phyloP scores from a whole-genome alignment of 2,888 invertebrate species.

The Luperina testacea region DNA sequence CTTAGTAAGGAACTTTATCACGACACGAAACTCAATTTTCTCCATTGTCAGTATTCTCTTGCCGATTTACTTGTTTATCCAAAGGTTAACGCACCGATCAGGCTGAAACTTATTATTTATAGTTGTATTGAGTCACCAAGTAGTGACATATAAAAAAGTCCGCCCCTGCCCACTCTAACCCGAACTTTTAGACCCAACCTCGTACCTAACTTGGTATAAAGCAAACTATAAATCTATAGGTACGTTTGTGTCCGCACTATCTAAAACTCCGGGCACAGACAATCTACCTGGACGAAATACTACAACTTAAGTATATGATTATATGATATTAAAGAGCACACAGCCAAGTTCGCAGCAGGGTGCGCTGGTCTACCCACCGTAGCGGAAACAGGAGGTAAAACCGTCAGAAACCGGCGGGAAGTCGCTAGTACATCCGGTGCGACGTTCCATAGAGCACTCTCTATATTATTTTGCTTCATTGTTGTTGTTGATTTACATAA shows the following conservation, averaged over 20 bases:
- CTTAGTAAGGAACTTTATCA: too few species aligned
- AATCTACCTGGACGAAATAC: constrained; percentile 36
- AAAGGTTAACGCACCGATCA: too few species aligned
- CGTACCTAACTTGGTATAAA: neutral
- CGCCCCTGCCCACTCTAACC: too few species aligned
- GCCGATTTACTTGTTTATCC: too few species aligned
- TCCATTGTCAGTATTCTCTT: too few species aligned
- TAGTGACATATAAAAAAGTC: too few species aligned
- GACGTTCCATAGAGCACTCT: constrained; percentile 75
- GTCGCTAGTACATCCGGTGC: constrained; percentile 80
- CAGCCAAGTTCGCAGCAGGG: constrained; percentile 54
- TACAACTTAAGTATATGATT: constrained; percentile 45
- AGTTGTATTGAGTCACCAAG: too few species aligned
- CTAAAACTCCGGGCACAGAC: constrained; percentile 20
- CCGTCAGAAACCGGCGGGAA: constrained; percentile 79
- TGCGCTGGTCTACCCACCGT: constrained; percentile 56
- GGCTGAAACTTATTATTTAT: too few species aligned
- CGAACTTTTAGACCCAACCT: too few species aligned
- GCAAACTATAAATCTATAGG: constrained; percentile 8
- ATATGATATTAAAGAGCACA: constrained; percentile 49
- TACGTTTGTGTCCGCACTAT: constrained; percentile 12
- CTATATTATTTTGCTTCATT: constrained; percentile 83
- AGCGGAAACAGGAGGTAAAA: constrained; percentile 79
- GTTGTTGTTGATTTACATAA: constrained; percentile 83
- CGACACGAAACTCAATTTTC: too few species aligned